Evolutionary conservation across 2,113 vertebrate genomes (phyloP).

Genomic region (Lutjanus erythropterus): DNA sequence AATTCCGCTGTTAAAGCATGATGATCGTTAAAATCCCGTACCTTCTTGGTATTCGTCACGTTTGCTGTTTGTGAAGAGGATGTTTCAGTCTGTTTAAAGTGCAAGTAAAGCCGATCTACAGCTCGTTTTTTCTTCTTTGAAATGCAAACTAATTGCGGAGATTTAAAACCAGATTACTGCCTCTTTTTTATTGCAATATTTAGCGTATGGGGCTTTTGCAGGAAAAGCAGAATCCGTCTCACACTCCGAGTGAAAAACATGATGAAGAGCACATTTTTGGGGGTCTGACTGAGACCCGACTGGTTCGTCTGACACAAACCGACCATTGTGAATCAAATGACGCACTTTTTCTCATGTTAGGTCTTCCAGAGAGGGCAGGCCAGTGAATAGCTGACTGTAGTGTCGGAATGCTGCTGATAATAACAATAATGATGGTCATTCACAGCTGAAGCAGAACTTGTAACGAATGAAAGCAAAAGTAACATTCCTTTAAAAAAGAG

Average conservation of each 20-base stretch:
- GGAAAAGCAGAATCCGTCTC: not conserved
- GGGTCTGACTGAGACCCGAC: constrained; percentile 54
- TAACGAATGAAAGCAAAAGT: not conserved
- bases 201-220: not conserved
- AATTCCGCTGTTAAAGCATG: not conserved
- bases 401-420: constrained; percentile 50
- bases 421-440: not conserved
- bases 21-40: not conserved
- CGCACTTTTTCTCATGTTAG: constrained; percentile 68
- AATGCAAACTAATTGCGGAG: constrained; percentile 54
- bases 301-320: constrained; percentile 63
- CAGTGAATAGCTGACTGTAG: not conserved
- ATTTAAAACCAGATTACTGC: not conserved
- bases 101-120: constrained; percentile 10
- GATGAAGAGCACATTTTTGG: constrained; percentile 36
- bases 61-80: constrained; percentile 15
- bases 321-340: constrained; percentile 78
- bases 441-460: constrained; percentile 59
- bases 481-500: not conserved
- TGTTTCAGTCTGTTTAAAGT: constrained; percentile 31
- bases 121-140: not conserved
- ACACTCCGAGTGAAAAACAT: not conserved
- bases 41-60: not conserved
- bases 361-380: constrained; percentile 39
- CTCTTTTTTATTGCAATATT: not conserved